Evolutionary conservation across 2,113 vertebrate genomes (phyloP), one percentile per base, ranked within the genome.

Genomic region (Catagonus wagneri): DNA sequence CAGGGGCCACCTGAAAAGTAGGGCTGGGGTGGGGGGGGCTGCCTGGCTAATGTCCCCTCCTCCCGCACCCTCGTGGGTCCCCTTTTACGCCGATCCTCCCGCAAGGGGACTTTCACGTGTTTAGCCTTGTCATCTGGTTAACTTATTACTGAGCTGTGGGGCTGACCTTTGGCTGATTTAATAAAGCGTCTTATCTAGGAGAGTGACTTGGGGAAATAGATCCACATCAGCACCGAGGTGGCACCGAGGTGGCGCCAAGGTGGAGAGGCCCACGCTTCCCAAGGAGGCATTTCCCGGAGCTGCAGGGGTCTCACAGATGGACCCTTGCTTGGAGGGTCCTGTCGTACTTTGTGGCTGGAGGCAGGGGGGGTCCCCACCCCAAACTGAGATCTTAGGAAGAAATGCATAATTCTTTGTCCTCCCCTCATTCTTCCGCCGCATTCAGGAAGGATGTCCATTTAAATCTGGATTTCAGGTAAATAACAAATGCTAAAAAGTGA

Each of bases 1-100:
- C 96, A 94, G 80, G 39, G 93, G 95, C 97, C 98, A 98, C 98
- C 98, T 96, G 98, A 98, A 97, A 96, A 98, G 94, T 12, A 78
- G 2, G 60, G 92, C 92, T 27, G 2, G 6, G 66, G 65, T n/a
- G n/a, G n/a, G n/a, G n/a, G n/a, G n/a, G n/a, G n/a, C n/a, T n/a
- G n/a, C n/a, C 84, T 44, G 5, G 54, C 39, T 60, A 50, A 94
- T 32, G 92, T 89, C 36, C 85, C 78, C 58, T 69, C 69, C 0
- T 19, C 44, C 69, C 34, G 32, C 19, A 11, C 19, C 44, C 27
- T 25, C 54, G 36, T 0, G 13, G n/a, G 44, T 63, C 87, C n/a
- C 61, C 92, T 88, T 90, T 74, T 69, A 83, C 86, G 91, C 69
- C 20, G 14, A 52, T 39, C 69, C 68, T 83, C 20, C 94, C 76